Evolutionary conservation across 2,797 vertebrate genomes (phyloP).

Genomic region (Xenentodon cancila): DNA sequence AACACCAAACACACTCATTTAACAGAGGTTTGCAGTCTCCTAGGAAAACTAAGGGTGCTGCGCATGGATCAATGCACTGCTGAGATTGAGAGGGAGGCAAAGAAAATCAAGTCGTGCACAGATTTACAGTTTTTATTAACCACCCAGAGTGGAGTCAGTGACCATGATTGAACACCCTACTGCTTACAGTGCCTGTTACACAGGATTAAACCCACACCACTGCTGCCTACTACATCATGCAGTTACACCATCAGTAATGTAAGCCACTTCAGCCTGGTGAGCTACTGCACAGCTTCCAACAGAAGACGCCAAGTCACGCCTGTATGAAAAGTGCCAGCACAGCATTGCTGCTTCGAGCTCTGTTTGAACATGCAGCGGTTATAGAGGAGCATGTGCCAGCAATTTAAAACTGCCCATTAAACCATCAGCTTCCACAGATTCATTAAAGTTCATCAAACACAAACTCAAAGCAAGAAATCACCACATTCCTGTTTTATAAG

Average conservation of each 20-base stretch:
- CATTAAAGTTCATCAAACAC: constrained; percentile 15
- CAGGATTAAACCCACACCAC: background rate
- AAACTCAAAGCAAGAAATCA: constrained; percentile 12
- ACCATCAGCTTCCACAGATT: constrained; percentile 7
- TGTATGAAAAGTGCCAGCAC: constrained; percentile 16
- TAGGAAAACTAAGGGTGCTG: constrained; percentile 9
- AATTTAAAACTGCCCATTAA: constrained; percentile 30
- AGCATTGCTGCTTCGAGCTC: constrained; percentile 23
- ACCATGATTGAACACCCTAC: constrained; percentile 14
- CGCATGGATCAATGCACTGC: constrained; percentile 21
- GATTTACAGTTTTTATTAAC: constrained; percentile 40
- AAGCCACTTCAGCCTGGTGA: constrained; percentile 19
- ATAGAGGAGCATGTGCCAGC: constrained; percentile 2
- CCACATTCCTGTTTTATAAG: background rate
- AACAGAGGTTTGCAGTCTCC: constrained; percentile 13
- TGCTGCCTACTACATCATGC: background rate
- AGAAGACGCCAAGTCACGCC: background rate
- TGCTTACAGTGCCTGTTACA: constrained; percentile 1
- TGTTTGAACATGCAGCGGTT: constrained; percentile 5
- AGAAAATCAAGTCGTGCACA: constrained; percentile 34
- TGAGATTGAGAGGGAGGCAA: background rate
- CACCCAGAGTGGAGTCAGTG: constrained; percentile 13
- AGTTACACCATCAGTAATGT: background rate
- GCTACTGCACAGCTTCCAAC: background rate
- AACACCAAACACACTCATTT: constrained; percentile 24